Base-by-base conservation (phyloP, 1,140 invertebrate genomes). In the Aphidius gifuensis region DNA sequence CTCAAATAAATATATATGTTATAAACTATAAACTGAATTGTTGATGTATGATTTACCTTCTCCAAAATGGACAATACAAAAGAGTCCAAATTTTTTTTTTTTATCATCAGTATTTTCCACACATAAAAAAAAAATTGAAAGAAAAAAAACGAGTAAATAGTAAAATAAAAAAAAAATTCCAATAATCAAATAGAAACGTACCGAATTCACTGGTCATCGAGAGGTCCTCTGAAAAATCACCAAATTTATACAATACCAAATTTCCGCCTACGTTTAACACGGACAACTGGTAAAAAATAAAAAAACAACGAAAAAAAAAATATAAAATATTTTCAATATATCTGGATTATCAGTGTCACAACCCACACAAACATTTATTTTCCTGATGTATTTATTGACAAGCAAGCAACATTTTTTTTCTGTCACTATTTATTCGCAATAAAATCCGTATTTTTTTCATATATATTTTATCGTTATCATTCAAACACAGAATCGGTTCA, bases 1-100 rank as follows among this genome's bases (percentile, higher is more conserved):
- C 80, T 81, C 80, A 81, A 81, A 81, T 81, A 81, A 81, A 81
- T 81, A 81, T 81, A 81, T 81, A 81, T 81, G 80, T 81, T 81
- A 81, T 81, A 80, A 81, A 81, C 78, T 81, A 69, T 54, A 61
- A 38, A 53, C n/a, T 56, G 42, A 11, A 54, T 49, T 32, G 46
- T 44, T 64, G 58, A 3, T 61, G 16, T 16, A 16, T 16, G 7
- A 55, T 50, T 57, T 32, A 32, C 23, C 23, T 32, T 32, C 1
- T 32, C 23, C 23, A 32, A 32, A 32, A 32, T 16, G 16, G 16
- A 32, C 4, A 32, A 32, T 32, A 16, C 16, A 16, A 16, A 16
- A 16, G 2, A 32, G 23, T 32, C 23, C 23, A 32, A 32, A 3
- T 32, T 2, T 32, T 32, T 32, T 23, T 32, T 32, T 32, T 32